Conservation (phyloP, 2,888 invertebrate genomes). For the Temnothorax rugatulus region DNA sequence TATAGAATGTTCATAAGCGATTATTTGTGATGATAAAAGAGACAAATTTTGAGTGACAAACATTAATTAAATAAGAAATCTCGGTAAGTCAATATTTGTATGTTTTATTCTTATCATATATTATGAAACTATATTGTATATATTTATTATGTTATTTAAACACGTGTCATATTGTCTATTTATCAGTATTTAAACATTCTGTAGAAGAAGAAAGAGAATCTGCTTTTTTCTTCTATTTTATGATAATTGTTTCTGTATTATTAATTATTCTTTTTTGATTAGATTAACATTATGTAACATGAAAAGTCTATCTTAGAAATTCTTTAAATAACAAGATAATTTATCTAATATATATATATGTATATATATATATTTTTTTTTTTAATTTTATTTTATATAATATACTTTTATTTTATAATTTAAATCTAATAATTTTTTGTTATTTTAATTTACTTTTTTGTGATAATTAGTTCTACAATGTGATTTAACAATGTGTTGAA, state of each 20-base stretch:
- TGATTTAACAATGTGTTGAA: no score
- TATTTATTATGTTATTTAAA: not conserved
- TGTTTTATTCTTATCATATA: not conserved
- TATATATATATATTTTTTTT: not conserved
- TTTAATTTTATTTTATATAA: no score
- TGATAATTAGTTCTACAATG: not conserved
- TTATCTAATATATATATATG: not conserved
- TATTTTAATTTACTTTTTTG: not conserved
- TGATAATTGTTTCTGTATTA: not conserved
- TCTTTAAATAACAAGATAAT: not conserved
- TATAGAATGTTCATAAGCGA: not conserved
- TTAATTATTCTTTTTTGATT: not conserved
- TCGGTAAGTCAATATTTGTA: not conserved
- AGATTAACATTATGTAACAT: not conserved
- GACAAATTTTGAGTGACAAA: not conserved
- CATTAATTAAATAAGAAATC: not conserved
- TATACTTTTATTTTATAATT: not conserved
- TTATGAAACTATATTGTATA: not conserved
- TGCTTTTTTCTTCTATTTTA: not conserved
- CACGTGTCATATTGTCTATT: not conserved
- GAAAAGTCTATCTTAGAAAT: not conserved
- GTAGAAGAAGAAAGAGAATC: not conserved
- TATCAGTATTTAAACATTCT: not conserved
- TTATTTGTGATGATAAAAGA: not conserved
- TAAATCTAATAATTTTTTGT: not conserved